Evolutionary conservation across 2,797 vertebrate species (phyloP).

Genomic region (Cyprinella venusta): DNA sequence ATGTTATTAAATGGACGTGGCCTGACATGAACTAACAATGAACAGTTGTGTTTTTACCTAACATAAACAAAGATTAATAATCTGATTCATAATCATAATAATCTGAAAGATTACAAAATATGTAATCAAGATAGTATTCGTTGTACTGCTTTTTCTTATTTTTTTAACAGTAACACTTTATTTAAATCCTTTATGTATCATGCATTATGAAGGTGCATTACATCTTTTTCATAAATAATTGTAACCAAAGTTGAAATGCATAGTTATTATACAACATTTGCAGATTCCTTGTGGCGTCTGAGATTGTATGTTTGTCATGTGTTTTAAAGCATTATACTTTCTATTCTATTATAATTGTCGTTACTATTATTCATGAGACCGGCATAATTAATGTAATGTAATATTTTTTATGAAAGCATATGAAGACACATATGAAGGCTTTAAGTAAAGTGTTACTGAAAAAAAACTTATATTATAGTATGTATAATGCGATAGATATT

Average conservation of each 20-base stretch:
- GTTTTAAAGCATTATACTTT: neutral
- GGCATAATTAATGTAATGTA: too few relatives aligned
- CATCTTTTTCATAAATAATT: neutral
- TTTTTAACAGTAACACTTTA: neutral
- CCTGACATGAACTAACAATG: neutral
- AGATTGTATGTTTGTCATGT: neutral
- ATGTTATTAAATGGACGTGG: neutral
- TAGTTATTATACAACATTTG: neutral
- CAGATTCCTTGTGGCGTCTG: neutral
- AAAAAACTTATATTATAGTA: neutral
- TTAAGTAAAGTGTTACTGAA: neutral
- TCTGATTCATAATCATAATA: too few relatives aligned
- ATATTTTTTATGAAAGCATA: neutral
- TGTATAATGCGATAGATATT: neutral
- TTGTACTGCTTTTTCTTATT: neutral
- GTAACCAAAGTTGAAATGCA: neutral
- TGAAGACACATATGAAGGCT: neutral
- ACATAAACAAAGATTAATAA: neutral
- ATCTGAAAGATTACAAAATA: neutral
- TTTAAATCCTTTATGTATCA: neutral
- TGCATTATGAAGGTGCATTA: neutral
- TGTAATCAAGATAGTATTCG: neutral
- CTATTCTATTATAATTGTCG: neutral
- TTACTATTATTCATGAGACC: neutral
- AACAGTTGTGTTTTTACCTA: neutral